Percentiles rank a stretch among this genome's conserved stretches.
phyloP scores from a whole-genome alignment of 2,797 vertebrate species.

The Coranthus polyacanthus region DNA sequence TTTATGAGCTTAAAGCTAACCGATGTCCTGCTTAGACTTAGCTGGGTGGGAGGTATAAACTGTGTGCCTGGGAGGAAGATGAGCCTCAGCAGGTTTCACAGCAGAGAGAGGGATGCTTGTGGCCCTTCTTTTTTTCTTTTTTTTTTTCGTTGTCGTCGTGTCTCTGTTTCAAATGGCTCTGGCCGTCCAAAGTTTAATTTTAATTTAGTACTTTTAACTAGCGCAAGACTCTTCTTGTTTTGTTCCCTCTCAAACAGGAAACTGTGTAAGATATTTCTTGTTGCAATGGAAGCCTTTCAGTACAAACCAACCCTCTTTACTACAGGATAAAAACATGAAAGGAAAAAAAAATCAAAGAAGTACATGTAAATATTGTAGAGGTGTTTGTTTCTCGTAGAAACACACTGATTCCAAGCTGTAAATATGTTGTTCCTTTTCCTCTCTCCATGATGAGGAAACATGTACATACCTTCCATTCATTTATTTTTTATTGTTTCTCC shows the following conservation, averaged over 20 bases:
- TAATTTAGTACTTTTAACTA: constrained; percentile 55
- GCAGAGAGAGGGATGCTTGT: constrained; percentile 15
- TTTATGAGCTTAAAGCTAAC: constrained; percentile 13
- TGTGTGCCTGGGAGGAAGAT: constrained; percentile 1
- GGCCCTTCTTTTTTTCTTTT: constrained; percentile 1
- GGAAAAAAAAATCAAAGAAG: constrained; percentile 68
- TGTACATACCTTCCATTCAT: constrained; percentile 89
- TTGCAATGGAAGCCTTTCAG: constrained; percentile 77
- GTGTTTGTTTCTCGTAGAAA: constrained; percentile 92
- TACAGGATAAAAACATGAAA: constrained; percentile 75
- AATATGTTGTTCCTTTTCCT: constrained; percentile 87
- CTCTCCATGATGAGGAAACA: constrained; percentile 81
- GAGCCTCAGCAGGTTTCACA: too few relatives aligned
- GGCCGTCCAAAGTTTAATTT: constrained; percentile 66
- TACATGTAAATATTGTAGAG: constrained; percentile 89
- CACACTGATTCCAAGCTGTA: constrained; percentile 88
- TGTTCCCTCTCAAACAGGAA: constrained; percentile 66
- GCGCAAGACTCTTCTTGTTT: constrained; percentile 48
- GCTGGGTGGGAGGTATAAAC: constrained; percentile 23
- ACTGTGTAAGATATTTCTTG: constrained; percentile 76
- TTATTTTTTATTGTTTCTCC: constrained; percentile 85
- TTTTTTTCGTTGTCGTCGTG: too few relatives aligned
- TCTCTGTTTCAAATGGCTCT: constrained; percentile 44
- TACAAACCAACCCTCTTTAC: constrained; percentile 78
- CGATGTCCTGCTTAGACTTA: neutral